Conservation (phyloP, 1,140 invertebrate genomes). For the Cecropterus lyciades region DNA sequence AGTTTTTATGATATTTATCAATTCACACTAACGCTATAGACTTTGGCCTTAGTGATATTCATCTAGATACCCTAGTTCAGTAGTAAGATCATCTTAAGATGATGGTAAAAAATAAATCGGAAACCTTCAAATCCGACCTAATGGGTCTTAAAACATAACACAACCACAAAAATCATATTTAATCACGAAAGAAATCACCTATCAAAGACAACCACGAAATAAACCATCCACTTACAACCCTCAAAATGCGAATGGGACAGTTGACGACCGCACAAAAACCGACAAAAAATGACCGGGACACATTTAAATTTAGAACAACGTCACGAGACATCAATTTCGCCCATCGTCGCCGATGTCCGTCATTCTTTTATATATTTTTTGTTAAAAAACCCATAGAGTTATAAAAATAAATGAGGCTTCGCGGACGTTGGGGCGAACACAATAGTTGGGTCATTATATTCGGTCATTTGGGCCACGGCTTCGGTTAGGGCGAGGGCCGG, state of each 20-base stretch:
- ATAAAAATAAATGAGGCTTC: constrained; percentile 82
- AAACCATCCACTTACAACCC: constrained; percentile 30
- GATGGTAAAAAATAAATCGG: too few relatives aligned
- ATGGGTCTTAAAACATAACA: neutral
- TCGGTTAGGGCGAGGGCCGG: constrained; percentile 49
- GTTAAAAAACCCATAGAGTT: constrained; percentile 76
- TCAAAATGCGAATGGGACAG: constrained; percentile 16
- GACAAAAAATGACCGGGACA: constrained; percentile 32
- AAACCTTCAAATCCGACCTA: neutral
- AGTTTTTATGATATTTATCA: too few relatives aligned
- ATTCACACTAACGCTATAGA: too few relatives aligned
- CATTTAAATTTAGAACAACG: constrained; percentile 45
- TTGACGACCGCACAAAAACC: constrained; percentile 26
- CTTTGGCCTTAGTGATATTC: too few relatives aligned
- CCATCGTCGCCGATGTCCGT: constrained; percentile 58
- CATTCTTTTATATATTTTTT: constrained; percentile 64
- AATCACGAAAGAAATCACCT: constrained; percentile 5
- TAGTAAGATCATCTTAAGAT: too few relatives aligned
- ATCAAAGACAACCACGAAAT: constrained; percentile 16
- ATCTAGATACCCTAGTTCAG: too few relatives aligned
- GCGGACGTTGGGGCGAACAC: constrained; percentile 70
- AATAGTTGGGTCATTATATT: constrained; percentile 80
- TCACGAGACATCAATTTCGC: constrained; percentile 69
- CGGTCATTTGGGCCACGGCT: constrained; percentile 71
- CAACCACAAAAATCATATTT: too few relatives aligned